Conservation (phyloP, 2,888 invertebrate genomes). For the Deilephila elpenor region DNA sequence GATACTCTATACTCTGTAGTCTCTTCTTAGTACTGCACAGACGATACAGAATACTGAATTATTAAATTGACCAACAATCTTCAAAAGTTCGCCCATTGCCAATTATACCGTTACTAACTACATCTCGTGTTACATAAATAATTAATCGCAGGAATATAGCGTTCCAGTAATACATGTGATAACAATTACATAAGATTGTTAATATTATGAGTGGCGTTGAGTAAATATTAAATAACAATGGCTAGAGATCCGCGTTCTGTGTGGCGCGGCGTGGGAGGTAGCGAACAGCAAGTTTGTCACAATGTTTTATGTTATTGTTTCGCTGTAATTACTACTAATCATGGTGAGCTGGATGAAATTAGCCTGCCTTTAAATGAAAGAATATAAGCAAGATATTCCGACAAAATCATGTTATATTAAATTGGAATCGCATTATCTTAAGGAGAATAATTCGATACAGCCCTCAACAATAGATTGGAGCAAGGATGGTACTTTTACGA, state of each 20-base stretch:
- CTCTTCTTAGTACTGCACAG: no score
- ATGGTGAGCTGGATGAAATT: background rate
- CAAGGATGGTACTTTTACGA: background rate
- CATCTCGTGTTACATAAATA: background rate
- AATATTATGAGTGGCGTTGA: background rate
- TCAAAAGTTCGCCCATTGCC: no score
- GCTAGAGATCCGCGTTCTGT: background rate
- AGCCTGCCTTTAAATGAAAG: background rate
- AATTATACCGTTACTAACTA: no score
- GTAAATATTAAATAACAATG: background rate
- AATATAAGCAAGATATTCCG: background rate
- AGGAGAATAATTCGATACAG: background rate
- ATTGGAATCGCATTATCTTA: no score
- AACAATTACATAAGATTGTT: background rate
- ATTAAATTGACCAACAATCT: no score
- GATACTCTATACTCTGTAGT: no score
- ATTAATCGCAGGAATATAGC: background rate
- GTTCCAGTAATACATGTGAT: background rate
- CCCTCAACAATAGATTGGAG: background rate
- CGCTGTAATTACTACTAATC: background rate
- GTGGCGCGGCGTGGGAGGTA: conserved; percentile 9
- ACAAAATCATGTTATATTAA: background rate
- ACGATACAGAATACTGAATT: no score
- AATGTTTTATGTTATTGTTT: background rate
- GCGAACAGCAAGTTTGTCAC: background rate